These are phyloP conservation scores for Tonatia bakeri DNA, from an alignment of 2,113 vertebrate species.

Conservation along the genomic window DNA sequence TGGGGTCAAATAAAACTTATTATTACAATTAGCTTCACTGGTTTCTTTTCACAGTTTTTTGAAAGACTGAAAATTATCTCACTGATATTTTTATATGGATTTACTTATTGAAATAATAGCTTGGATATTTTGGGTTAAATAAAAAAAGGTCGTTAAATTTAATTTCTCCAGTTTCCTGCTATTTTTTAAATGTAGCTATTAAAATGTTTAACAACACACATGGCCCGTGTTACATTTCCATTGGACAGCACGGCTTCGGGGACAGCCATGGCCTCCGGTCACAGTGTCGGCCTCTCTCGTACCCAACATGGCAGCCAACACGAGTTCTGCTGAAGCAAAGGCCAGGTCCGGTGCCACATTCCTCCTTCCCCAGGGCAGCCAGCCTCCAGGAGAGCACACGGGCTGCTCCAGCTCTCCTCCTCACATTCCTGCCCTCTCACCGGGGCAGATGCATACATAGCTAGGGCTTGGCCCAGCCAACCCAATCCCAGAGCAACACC, in stretches of 20 bases:
- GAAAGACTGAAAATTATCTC: not conserved
- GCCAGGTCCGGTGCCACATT: not conserved
- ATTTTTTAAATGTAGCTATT: not conserved
- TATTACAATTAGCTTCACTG: not conserved
- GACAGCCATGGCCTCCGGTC: not conserved
- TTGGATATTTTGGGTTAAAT: not conserved
- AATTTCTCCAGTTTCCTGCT: not conserved
- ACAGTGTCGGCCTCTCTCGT: not conserved
- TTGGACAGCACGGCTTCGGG: not conserved
- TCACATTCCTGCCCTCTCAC: not conserved
- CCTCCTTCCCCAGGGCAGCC: not conserved
- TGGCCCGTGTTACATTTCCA: not conserved
- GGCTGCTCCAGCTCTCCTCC: not conserved
- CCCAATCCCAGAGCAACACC: fast-evolving
- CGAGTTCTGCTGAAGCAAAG: not conserved
- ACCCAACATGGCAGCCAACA: not conserved
- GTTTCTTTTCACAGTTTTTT: not conserved
- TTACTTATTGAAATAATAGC: not conserved
- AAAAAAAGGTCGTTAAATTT: not conserved
- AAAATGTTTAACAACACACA: not conserved
- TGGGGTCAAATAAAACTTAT: not conserved
- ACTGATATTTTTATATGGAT: not conserved
- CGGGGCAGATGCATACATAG: not conserved
- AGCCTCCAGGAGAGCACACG: not conserved
- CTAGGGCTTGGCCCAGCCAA: not conserved